Conservation (phyloP, 2,113 vertebrate species). For the Pseudorectes ferrugineus region DNA sequence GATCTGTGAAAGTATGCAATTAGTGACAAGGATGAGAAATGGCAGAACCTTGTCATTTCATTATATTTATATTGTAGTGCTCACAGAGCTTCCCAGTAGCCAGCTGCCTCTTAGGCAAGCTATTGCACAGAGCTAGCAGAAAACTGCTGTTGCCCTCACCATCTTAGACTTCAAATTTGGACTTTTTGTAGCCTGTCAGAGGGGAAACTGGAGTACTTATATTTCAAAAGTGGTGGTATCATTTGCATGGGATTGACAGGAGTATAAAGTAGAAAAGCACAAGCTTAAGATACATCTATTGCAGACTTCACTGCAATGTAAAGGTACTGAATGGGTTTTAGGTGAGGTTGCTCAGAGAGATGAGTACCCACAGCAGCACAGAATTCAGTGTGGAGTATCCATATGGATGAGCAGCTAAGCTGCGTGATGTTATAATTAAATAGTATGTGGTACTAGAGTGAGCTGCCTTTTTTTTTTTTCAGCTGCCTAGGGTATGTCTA, state of each 20-base stretch:
- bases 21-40: conserved; percentile 10
- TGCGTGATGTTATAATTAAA: background rate
- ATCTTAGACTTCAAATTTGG: background rate
- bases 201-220: background rate
- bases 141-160: background rate
- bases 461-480: background rate
- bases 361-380: background rate
- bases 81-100: background rate
- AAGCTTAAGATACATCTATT: background rate
- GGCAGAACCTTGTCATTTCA: conserved; percentile 4
- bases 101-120: background rate
- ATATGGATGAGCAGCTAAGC: conserved; percentile 15
- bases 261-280: background rate
- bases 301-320: background rate
- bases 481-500: background rate
- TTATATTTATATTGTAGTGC: background rate
- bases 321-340: background rate
- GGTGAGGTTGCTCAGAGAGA: background rate
- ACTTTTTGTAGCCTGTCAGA: background rate
- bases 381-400: background rate
- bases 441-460: background rate
- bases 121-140: background rate
- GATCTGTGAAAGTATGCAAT: conserved; percentile 31
- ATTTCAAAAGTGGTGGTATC: background rate
- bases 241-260: background rate